phyloP scores from a whole-genome alignment of 2,113 vertebrate species.

The Cinclus cinclus region DNA sequence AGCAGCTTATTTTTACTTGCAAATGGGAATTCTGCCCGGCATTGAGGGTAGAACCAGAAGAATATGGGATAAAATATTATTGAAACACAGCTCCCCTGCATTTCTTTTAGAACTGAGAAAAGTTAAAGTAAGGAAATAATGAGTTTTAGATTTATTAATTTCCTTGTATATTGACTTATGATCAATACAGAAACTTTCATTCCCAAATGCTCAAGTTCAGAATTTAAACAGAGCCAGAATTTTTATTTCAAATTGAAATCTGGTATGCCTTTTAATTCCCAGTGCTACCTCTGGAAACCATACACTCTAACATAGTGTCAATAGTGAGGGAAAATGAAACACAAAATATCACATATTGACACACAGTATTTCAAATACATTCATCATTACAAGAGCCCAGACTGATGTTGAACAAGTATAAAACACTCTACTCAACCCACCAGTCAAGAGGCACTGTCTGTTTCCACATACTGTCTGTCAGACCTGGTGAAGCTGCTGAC shows the following conservation, averaged over 20 bases:
- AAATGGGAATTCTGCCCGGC: neutral
- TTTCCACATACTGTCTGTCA: neutral
- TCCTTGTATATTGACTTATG: neutral
- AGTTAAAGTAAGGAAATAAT: neutral
- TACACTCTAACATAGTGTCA: neutral
- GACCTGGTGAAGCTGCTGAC: neutral
- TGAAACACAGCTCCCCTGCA: neutral
- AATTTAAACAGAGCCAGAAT: neutral
- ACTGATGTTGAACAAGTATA: neutral
- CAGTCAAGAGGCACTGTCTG: neutral
- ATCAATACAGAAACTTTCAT: neutral
- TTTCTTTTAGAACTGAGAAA: neutral
- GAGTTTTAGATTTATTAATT: neutral
- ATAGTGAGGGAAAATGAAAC: neutral
- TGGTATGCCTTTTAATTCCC: neutral
- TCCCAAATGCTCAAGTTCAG: neutral
- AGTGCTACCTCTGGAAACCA: neutral
- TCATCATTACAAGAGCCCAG: neutral
- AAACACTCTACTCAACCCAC: neutral
- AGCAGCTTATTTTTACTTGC: neutral
- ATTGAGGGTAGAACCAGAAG: neutral
- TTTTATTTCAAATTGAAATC: neutral
- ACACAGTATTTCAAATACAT: neutral
- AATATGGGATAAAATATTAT: neutral
- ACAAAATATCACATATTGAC: neutral